Evolutionary conservation across 1,140 invertebrate genomes (phyloP), one percentile per base, ranked within the genome.

Genomic region (Anastrepha obliqua): DNA sequence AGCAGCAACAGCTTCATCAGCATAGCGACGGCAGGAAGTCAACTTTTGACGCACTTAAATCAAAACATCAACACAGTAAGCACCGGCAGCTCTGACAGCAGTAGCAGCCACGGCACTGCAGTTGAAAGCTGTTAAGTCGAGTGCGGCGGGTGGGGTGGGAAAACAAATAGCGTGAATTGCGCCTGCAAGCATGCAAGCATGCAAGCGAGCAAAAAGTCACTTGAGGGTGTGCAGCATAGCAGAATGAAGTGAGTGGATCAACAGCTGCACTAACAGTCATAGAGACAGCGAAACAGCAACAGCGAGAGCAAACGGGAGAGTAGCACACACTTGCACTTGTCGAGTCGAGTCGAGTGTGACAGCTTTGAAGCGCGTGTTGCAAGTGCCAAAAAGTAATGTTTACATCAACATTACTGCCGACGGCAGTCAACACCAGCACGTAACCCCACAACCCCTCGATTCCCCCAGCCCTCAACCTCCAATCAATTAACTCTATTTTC

Each of bases 11-110:
- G 8, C 47, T 81, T 81, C 74, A 81, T 81, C n/a, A 55, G 74
- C 70, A n/a, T 17, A 55, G 70, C 74, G 15, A 15, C 47, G n/a
- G n/a, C 74, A 81, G 74, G n/a, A 81, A 81, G 47, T 81, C 47
- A 81, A 81, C 74, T 55, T 81, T 81, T 81, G 74, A 55, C 47
- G 74, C 74, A 55, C 74, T 81, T 81, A 81, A 81, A 81, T 81
- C 74, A 81, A 81, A 81, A 81, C 74, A 81, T 81, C 74, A 81
- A 81, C 74, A 55, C 74, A 2, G 74, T 5, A 81, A 81, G 47
- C 47, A 44, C 51, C 6, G 11, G 51, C 51, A 11, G 51, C 51
- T 55, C 51, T 11, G 11, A 8, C 51, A 55, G 2, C 51, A 8
- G 6, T 11, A 11, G 6, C 6, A 55, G 51, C 51, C 6, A 11